Evolutionary conservation across 2,797 vertebrate genomes (phyloP).

Genomic region (Xerus rutilus): DNA sequence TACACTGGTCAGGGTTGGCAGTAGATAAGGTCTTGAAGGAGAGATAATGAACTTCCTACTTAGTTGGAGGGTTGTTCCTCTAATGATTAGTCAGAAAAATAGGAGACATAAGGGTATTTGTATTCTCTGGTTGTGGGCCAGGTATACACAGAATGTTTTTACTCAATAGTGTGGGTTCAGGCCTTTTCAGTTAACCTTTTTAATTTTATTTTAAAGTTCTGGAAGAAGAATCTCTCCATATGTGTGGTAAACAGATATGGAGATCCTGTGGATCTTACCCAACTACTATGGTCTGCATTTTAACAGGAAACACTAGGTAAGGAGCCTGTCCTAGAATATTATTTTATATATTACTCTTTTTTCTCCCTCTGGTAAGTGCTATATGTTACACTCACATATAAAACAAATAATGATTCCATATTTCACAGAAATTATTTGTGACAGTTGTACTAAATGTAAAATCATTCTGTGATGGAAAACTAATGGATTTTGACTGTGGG

Average conservation of each 20-base stretch:
- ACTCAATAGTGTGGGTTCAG: neutral
- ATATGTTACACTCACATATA: neutral
- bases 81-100: slow-evolving; percentile 53
- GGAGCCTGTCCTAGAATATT: neutral
- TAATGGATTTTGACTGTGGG: slow-evolving; percentile 24
- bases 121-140: neutral
- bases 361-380: neutral
- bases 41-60: neutral
- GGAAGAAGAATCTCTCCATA: neutral
- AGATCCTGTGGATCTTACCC: neutral
- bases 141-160: neutral
- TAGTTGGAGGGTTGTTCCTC: neutral
- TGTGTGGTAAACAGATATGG: neutral
- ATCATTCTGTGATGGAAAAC: neutral
- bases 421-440: slow-evolving; percentile 68
- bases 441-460: slow-evolving; percentile 22
- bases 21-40: neutral
- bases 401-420: slow-evolving; percentile 49
- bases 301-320: slow-evolving; percentile 35
- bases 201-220: slow-evolving; percentile 30
- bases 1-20: neutral
- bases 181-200: slow-evolving; percentile 16
- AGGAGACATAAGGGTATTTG: neutral
- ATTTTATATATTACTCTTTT: slow-evolving; percentile 46
- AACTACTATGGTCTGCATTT: slow-evolving; percentile 14